These are phyloP conservation scores for Zaprionus lachaisei DNA, from an alignment of 1,140 invertebrate genomes.

Conservation along the genomic window DNA sequence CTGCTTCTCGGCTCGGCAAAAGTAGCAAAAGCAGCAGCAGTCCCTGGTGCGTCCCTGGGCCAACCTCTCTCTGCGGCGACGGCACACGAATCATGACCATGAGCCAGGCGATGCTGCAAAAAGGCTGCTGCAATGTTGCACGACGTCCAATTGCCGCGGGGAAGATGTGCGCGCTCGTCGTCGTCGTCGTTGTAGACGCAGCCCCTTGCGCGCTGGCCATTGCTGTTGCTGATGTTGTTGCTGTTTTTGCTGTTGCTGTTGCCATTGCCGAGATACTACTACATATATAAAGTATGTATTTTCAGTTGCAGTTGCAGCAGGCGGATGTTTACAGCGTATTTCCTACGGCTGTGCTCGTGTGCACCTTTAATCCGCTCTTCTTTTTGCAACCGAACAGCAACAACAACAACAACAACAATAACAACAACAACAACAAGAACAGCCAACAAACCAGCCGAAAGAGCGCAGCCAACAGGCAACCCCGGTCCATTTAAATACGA, in stretches of 20 bases:
- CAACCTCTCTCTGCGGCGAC: conserved; percentile 19
- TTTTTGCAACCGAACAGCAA: conserved; percentile 62
- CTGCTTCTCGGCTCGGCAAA: conserved; percentile 21
- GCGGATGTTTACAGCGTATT: conserved; percentile 83
- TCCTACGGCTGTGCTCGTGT: conserved; percentile 79
- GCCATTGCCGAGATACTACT: conserved; percentile 7
- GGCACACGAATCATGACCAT: conserved; percentile 74
- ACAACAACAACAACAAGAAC: conserved; percentile 43
- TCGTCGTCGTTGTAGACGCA: conserved; percentile 28
- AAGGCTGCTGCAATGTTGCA: conserved; percentile 82
- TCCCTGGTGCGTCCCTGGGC: not conserved
- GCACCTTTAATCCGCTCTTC: conserved; percentile 80
- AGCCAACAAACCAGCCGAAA: conserved; percentile 58
- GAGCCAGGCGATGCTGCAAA: conserved; percentile 66
- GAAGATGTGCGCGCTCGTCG: conserved; percentile 73
- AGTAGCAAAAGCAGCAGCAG: conserved; percentile 1
- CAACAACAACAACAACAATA: not conserved
- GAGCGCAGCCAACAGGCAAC: conserved; percentile 60
- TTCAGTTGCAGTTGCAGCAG: conserved; percentile 83
- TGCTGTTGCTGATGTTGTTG: conserved; percentile 32
- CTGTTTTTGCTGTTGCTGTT: conserved; percentile 8
- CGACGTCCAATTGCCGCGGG: conserved; percentile 77
- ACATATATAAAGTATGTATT: conserved; percentile 59
- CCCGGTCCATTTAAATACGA: conserved; percentile 79
- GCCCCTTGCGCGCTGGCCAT: conserved; percentile 46